Evolutionary conservation across 2,797 vertebrate species (phyloP).

Genomic region (Leucoraja ocellata): DNA sequence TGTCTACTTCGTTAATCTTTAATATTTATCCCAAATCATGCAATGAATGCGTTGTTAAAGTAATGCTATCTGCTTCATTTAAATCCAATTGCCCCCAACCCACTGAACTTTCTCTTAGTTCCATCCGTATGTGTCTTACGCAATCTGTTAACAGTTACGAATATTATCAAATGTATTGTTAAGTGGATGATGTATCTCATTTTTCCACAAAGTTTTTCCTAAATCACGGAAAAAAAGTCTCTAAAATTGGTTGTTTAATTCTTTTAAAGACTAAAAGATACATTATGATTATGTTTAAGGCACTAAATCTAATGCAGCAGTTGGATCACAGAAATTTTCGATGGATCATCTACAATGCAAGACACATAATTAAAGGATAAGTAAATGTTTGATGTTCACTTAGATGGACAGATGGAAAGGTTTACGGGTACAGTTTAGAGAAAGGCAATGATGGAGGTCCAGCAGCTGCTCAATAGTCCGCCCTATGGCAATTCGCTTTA

Average conservation of each 20-base stretch:
- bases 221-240: neutral
- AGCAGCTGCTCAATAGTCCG: neutral
- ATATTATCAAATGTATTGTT: neutral
- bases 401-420: neutral
- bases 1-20: neutral
- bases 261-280: neutral
- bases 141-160: neutral
- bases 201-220: neutral
- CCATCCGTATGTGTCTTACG: neutral
- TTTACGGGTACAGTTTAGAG: neutral
- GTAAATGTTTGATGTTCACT: neutral
- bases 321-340: neutral
- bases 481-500: neutral
- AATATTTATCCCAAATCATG: neutral
- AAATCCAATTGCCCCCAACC: neutral
- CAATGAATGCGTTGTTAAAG: neutral
- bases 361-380: neutral
- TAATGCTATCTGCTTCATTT: neutral
- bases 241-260: neutral
- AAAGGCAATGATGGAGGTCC: neutral
- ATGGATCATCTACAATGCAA: neutral
- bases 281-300: neutral
- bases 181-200: neutral
- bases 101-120: neutral
- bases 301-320: neutral